Base-by-base conservation (phyloP, 2,888 invertebrate species). In the Gymnoscelis rufifasciata region DNA sequence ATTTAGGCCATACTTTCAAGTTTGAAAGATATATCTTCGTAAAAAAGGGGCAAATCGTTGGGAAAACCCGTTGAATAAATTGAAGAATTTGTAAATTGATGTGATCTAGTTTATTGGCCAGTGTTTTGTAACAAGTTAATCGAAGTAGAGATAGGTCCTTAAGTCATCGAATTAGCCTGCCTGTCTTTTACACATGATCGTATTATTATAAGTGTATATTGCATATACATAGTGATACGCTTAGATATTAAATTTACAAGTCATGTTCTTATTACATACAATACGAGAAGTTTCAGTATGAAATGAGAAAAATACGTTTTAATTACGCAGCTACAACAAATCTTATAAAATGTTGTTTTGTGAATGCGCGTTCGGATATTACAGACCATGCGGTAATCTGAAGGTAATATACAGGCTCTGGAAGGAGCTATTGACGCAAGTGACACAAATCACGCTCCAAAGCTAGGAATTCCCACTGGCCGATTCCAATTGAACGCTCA, bases 401-500 rank as follows among this genome's bases (percentile, higher is more conserved):
- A 19, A 19, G 19, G 5, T 3, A 19, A 5, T 19, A 19, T 19
- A 5, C 19, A 19, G 19, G 5, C 19, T 3, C n/a, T 19, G 19
- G 3, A 2, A 19, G 2, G 19, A 19, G 19, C 19, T 19, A 19
- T 19, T 15, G n/a, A 2, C 31, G 13, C 40, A 59, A 51, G 65
- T 56, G 62, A 62, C 60, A 62, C 60, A 61, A 60, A 63, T 63
- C 51, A 51, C 52, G 57, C 54, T 55, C 49, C 52, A 53, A 59
- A 56, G 56, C 51, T 57, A 48, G 59, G 67, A 68, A 77, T 74
- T 19, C 62, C 61, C 56, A 40, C 29, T 33, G 24, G 28, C 19
- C 38, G 37, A 24, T 44, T 44, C 59, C 58, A 77, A 79, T 68
- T 73, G 69, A 74, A 72, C 69, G 65, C 64, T 64, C 56, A 52